Evolutionary conservation across 2,888 invertebrate species (phyloP), one percentile per base, ranked within the genome.

Genomic region (Mylabris sibirica): DNA sequence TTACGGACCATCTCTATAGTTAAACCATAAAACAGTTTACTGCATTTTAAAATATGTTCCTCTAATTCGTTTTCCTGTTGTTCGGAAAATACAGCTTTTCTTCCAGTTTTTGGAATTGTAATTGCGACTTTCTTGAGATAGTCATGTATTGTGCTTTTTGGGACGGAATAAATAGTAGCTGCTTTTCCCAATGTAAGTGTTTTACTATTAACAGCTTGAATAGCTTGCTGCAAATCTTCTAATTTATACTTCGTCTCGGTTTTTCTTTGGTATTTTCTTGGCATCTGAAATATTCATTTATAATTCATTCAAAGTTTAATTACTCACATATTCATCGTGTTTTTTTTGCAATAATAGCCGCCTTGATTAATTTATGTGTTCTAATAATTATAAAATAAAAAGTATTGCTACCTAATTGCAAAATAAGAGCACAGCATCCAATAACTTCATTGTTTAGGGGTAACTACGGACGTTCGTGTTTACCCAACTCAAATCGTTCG

Each of bases 1-100:
- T 69, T 65, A 0, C 75, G 72, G 2, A 75, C 63, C 67, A 66
- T 71, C 20, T 72, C 64, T 64, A 69, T 70, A 3, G 71, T 76
- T 70, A 66, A 9, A 2, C 66, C 66, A 26, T 66, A 66, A 41
- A 35, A 66, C 2, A 59, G 24, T 53, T 66, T 49, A 24, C 62
- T 38, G 17, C 59, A 60, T 57, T 66, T 60, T n/a, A 66, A 4
- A 30, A 66, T 41, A 62, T 62, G 14, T 14, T 66, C 30, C 5
- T 26, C 44, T 3, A 65, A 30, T 35, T 65, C 65, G 1, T 14
- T 38, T 65, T 65, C 65, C 59, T 65, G 65, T 0, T 70, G 64
- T 41, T 68, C 34, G 64, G 66, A 57, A 61, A 66, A 70, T 60
- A 67, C 1, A 1, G 44, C n/a, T 9, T 44, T 44, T 17, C 44